phyloP scores from a whole-genome alignment of 2,113 vertebrate species.

The Gopherus evgoodei region DNA sequence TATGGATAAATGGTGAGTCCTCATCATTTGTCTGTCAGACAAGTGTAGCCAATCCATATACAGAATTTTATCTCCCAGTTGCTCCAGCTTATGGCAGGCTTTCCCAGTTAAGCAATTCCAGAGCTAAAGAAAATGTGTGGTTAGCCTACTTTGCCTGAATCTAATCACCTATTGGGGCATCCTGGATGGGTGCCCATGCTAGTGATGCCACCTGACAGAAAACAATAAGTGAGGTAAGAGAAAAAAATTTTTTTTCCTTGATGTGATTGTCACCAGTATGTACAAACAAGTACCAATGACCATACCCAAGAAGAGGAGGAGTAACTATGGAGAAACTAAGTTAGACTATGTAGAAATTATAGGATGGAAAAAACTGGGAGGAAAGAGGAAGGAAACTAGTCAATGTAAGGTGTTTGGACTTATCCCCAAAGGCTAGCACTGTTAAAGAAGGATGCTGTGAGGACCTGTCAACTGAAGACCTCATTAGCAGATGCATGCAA shows the following conservation, averaged over 20 bases:
- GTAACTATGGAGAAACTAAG: neutral
- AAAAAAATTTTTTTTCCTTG: neutral
- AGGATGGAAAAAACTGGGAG: neutral
- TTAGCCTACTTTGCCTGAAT: neutral
- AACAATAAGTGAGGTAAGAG: neutral
- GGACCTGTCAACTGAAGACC: neutral
- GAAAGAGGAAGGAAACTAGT: neutral
- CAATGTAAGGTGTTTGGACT: neutral
- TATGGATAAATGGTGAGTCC: neutral
- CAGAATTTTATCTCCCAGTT: neutral
- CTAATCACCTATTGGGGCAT: neutral
- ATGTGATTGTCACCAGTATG: neutral
- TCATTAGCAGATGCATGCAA: neutral
- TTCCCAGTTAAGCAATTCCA: constrained; percentile 26
- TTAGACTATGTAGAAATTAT: neutral
- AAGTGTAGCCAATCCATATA: neutral
- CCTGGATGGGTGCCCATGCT: neutral
- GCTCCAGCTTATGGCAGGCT: neutral
- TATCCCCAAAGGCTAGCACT: neutral
- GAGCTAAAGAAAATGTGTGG: neutral
- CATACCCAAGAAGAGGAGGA: neutral
- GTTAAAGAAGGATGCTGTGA: neutral
- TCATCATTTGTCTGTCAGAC: neutral
- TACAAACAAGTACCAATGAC: neutral
- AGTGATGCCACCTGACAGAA: neutral